These are phyloP conservation scores for Pachyuromys duprasi DNA, from an alignment of 2,797 vertebrate genomes.

Conservation along the genomic window DNA sequence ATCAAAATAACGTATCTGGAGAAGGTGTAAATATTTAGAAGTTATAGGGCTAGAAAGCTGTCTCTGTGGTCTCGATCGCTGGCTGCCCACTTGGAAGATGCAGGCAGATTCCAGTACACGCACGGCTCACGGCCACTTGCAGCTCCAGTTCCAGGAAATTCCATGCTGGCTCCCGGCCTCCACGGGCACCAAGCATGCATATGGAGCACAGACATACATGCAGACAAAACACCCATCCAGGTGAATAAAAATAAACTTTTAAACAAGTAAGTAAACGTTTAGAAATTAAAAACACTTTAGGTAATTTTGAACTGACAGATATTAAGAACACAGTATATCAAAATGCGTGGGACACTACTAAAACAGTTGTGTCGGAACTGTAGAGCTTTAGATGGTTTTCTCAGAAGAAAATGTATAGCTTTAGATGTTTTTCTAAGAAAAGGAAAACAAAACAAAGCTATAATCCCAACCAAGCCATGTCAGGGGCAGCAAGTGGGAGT, in stretches of 20 bases:
- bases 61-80: too few relatives aligned
- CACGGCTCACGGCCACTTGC: neutral
- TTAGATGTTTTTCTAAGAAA: neutral
- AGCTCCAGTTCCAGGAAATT: neutral
- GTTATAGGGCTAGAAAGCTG: neutral
- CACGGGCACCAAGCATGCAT: neutral
- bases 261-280: neutral
- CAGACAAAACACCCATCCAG: neutral
- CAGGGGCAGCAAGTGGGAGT: too few relatives aligned
- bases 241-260: neutral
- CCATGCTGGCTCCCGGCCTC: neutral
- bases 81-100: neutral
- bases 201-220: neutral
- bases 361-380: neutral
- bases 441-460: neutral
- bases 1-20: neutral
- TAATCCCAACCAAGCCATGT: neutral
- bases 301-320: constrained; percentile 39
- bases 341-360: neutral
- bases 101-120: neutral
- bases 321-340: constrained; percentile 8
- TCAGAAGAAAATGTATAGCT: neutral
- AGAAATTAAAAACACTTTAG: neutral
- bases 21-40: constrained; percentile 23
- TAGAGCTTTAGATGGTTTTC: neutral